Evolutionary conservation across 2,113 vertebrate species (phyloP), one percentile per base, ranked within the genome.

Genomic region (Strix uralensis): DNA sequence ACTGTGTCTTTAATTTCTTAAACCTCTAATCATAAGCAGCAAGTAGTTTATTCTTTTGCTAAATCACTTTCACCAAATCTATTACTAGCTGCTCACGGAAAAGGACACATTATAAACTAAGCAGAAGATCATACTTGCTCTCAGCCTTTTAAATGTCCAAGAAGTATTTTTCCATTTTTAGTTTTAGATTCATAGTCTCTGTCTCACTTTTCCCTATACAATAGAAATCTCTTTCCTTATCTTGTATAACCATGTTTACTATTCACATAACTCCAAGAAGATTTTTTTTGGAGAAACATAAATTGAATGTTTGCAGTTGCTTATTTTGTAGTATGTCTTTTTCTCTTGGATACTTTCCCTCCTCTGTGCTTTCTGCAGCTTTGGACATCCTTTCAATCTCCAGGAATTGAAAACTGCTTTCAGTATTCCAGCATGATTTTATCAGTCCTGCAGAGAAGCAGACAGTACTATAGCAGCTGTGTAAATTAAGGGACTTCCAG

Each of bases 1-100:
- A 57, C 69, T 65, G 25, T 52, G 34, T 91, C 57, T 84, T 94
- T 84, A 65, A 79, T n/a, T 87, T 95, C 84, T 87, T 89, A 94
- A 94, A 80, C 23, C 42, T 82, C 66, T 89, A 38, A 80, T 73
- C 78, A 63, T 40, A 92, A 91, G 62, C 38, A 90, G 62, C 54
- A 65, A 94, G 62, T 22, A 91, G 78, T 80, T 92, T 88, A 77
- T 70, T 94, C 66, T 85, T 81, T 90, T 54, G 67, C 71, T 85
- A 94, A 86, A 73, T 59, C 29, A 42, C 40, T 90, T 87, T 62
- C 63, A 78, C 58, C 91, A 89, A 92, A 89, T 67, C 47, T 85
- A 75, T 72, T 85, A 74, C 42, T 65, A 84, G 57, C 15, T 3
- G 2, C 18, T 71, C 63, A 29, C 1, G 2, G 79, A 74, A 90